phyloP scores from a whole-genome alignment of 2,888 invertebrate species.

The Microctonus aethiopoides region DNA sequence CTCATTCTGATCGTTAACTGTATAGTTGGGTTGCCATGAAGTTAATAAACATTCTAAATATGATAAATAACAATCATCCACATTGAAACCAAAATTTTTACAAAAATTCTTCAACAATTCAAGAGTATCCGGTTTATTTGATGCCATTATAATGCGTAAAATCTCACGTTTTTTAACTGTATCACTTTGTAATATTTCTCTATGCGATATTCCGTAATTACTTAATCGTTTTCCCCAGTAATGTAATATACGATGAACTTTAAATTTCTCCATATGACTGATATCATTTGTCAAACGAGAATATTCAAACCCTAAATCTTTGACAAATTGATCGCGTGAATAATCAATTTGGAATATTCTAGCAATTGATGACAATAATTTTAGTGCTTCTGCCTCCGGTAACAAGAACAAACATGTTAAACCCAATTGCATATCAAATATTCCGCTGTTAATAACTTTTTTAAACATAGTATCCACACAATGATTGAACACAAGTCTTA shows the following conservation, averaged over 20 bases:
- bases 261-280: slow-evolving; percentile 41
- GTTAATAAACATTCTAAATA: slow-evolving; percentile 63
- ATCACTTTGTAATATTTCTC: slow-evolving; percentile 57
- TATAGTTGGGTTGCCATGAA: slow-evolving; percentile 66
- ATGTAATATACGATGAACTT: slow-evolving; percentile 50
- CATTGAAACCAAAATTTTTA: slow-evolving; percentile 64
- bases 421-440: slow-evolving; percentile 62
- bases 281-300: slow-evolving; percentile 47
- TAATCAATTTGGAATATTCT: slow-evolving; percentile 48
- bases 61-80: slow-evolving; percentile 60
- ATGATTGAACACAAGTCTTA: slow-evolving; percentile 48
- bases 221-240: slow-evolving; percentile 58
- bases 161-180: slow-evolving; percentile 52
- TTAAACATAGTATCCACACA: slow-evolving; percentile 58
- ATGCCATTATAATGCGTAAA: slow-evolving; percentile 53
- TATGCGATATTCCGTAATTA: slow-evolving; percentile 57
- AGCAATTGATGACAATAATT: slow-evolving; percentile 46
- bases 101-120: slow-evolving; percentile 66
- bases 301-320: slow-evolving; percentile 56
- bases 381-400: slow-evolving; percentile 48
- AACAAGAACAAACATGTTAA: slow-evolving; percentile 59
- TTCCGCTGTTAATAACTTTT: slow-evolving; percentile 58
- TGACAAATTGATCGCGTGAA: slow-evolving; percentile 47
- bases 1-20: slow-evolving; percentile 35
- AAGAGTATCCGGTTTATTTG: slow-evolving; percentile 50